A percentile compares a stretch with the other conserved stretches of the same genome.
These are phyloP conservation scores for Polymixis lichenea DNA, from an alignment of 2,888 invertebrate species.

Conservation along the genomic window DNA sequence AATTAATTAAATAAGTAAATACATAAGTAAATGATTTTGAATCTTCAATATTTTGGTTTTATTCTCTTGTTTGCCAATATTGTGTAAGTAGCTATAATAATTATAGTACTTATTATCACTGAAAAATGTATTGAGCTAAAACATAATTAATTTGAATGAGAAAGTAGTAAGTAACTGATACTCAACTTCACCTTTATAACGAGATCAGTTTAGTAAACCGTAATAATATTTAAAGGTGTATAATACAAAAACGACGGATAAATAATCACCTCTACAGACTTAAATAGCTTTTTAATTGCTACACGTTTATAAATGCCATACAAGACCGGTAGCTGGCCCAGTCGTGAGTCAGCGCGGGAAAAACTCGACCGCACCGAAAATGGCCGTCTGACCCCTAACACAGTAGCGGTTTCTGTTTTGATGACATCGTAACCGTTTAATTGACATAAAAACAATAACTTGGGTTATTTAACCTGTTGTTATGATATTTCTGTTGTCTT, in stretches of 20 bases:
- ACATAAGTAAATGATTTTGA: conserved; percentile 48
- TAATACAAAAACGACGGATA: conserved; percentile 37
- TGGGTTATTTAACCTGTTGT: conserved; percentile 30
- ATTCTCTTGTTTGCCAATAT: conserved; percentile 9
- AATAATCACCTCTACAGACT: conserved; percentile 42
- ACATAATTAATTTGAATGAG: conserved; percentile 40
- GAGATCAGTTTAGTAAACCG: conserved; percentile 42
- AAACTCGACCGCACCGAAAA: conserved; percentile 67
- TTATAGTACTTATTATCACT: background rate
- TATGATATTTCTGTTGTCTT: conserved; percentile 26
- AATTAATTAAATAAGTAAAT: background rate
- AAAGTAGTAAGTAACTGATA: conserved; percentile 38
- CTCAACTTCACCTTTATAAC: conserved; percentile 43
- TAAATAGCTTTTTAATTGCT: conserved; percentile 57
- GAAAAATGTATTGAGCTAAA: conserved; percentile 7
- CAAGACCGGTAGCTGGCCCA: conserved; percentile 66
- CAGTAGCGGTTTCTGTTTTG: conserved; percentile 28
- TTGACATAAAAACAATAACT: conserved; percentile 34
- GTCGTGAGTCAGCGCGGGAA: conserved; percentile 72
- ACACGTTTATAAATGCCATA: conserved; percentile 49
- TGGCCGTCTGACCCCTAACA: conserved; percentile 43
- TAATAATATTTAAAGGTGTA: conserved; percentile 45
- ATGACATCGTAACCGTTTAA: conserved; percentile 38
- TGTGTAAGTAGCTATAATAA: background rate
- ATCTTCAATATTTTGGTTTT: conserved; percentile 13